Evolutionary conservation across 2,797 vertebrate genomes (phyloP).

Genomic region (Sebastes reedi): DNA sequence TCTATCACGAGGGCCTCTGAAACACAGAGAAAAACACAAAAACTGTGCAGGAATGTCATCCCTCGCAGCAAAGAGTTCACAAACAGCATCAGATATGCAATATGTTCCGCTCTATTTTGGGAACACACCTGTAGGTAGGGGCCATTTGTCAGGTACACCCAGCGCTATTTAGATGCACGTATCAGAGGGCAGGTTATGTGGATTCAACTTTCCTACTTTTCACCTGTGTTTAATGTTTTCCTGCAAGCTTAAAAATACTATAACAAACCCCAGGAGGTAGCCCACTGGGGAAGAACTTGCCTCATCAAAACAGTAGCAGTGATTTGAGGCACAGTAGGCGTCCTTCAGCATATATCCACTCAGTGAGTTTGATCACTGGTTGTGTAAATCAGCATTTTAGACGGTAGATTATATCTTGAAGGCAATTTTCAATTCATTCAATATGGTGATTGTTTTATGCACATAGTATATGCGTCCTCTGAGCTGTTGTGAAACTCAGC

Average conservation of each 20-base stretch:
- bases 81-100: slow-evolving; percentile 31
- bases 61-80: slow-evolving; percentile 49
- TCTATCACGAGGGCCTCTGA: slow-evolving; percentile 52
- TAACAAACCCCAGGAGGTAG: not conserved
- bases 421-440: not conserved
- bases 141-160: not conserved
- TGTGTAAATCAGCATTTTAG: slow-evolving; percentile 11
- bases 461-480: not conserved
- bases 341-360: slow-evolving; percentile 6
- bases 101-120: slow-evolving; percentile 41
- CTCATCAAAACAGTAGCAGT: slow-evolving; percentile 9
- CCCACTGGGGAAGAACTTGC: not conserved
- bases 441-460: not conserved
- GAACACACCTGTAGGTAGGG: slow-evolving; percentile 36
- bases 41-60: slow-evolving; percentile 64
- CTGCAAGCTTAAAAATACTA: not conserved
- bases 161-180: not conserved
- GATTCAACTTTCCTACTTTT: not conserved
- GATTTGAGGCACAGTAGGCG: not conserved
- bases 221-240: slow-evolving; percentile 10
- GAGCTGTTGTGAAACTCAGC: slow-evolving; percentile 24
- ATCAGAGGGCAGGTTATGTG: not conserved
- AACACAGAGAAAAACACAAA: slow-evolving; percentile 48
- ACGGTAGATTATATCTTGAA: not conserved
- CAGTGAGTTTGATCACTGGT: slow-evolving; percentile 10